Evolutionary conservation across 2,797 vertebrate genomes (phyloP).

Genomic region (Xenopus petersii): DNA sequence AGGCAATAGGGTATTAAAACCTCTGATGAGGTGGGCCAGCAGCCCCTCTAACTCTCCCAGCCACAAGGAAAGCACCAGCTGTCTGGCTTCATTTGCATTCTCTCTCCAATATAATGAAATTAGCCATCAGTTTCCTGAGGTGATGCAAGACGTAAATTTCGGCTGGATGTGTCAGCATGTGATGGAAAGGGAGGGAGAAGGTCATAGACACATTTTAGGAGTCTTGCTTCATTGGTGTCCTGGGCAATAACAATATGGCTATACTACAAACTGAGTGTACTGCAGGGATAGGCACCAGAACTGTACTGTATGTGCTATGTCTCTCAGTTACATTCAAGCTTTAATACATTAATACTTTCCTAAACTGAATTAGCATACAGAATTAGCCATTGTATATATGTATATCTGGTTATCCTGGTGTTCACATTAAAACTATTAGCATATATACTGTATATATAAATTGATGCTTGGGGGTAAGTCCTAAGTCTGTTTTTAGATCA

Average conservation of each 20-base stretch:
- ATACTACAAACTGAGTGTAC: background rate
- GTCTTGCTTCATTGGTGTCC: conserved; percentile 50
- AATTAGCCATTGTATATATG: too few relatives aligned
- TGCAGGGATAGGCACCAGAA: background rate
- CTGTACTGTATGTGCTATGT: too few relatives aligned
- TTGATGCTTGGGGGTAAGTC: too few relatives aligned
- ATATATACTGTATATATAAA: too few relatives aligned
- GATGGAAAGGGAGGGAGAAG: conserved; percentile 68
- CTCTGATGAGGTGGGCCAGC: conserved; percentile 78
- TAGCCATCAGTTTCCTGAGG: conserved; percentile 96
- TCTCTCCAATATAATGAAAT: conserved; percentile 94
- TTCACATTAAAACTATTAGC: too few relatives aligned
- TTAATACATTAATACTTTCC: background rate
- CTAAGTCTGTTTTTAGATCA: too few relatives aligned
- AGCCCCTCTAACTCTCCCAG: conserved; percentile 84
- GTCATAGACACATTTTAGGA: conserved; percentile 61
- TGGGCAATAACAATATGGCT: background rate
- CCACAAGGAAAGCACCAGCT: conserved; percentile 87
- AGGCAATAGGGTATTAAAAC: conserved; percentile 72
- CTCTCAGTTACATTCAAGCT: too few relatives aligned
- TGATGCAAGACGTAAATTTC: conserved; percentile 80
- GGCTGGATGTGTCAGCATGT: conserved; percentile 73
- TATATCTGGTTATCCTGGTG: too few relatives aligned
- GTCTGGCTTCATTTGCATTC: conserved; percentile 96
- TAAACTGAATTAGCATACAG: too few relatives aligned